Evolutionary conservation across 1,140 invertebrate species (phyloP).

Genomic region (Drosophila sp.): DNA sequence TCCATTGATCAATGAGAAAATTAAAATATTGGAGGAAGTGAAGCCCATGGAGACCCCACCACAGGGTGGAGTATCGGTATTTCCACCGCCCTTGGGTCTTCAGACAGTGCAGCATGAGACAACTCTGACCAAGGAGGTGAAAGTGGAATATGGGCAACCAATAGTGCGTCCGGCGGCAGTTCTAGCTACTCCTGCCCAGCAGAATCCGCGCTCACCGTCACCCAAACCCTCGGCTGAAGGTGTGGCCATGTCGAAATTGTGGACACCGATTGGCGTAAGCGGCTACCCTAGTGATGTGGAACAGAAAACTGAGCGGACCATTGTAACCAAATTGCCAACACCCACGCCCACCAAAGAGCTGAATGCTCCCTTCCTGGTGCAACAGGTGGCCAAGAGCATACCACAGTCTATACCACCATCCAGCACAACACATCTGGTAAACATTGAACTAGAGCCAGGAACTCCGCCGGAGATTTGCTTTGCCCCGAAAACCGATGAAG

Average conservation of each 20-base stretch:
- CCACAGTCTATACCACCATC: constrained; percentile 83
- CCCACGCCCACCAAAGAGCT: constrained; percentile 82
- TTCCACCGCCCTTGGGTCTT: constrained; percentile 46
- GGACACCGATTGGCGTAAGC: constrained; percentile 80
- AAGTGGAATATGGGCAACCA: constrained; percentile 75
- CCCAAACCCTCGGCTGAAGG: constrained; percentile 85
- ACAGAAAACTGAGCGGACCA: constrained; percentile 58
- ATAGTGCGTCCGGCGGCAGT: constrained; percentile 80
- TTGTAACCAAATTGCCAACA: constrained; percentile 66
- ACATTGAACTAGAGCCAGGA: constrained; percentile 85
- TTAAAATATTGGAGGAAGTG: constrained; percentile 87
- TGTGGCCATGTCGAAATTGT: constrained; percentile 87
- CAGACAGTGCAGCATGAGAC: constrained; percentile 71
- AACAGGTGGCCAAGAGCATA: constrained; percentile 81
- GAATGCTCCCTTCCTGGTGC: constrained; percentile 84
- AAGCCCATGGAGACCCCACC: constrained; percentile 86
- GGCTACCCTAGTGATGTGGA: constrained; percentile 63
- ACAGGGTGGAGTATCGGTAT: constrained; percentile 85
- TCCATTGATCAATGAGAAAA: constrained; percentile 86
- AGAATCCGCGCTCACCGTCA: constrained; percentile 69
- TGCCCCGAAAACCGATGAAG: constrained; percentile 82
- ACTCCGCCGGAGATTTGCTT: constrained; percentile 87
- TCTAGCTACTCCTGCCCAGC: constrained; percentile 67
- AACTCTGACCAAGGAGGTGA: constrained; percentile 64
- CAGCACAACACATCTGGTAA: constrained; percentile 58